Conservation (phyloP, 2,888 invertebrate species). For the Cataglyphis cursor region DNA sequence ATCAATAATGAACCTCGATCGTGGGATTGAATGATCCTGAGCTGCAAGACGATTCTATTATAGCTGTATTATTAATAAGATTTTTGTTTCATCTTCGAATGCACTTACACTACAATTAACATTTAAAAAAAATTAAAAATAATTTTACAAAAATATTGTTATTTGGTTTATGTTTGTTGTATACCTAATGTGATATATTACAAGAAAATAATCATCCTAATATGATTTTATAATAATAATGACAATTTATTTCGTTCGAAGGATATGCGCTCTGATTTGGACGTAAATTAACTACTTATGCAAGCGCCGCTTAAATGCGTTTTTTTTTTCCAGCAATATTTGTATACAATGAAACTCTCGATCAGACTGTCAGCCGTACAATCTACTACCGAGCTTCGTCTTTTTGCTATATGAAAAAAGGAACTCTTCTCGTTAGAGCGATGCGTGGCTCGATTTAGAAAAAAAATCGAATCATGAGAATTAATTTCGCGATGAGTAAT, state of each 20-base stretch:
- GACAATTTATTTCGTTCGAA: background rate
- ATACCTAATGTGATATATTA: background rate
- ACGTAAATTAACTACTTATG: background rate
- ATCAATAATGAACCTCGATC: conserved; percentile 4
- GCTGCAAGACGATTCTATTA: background rate
- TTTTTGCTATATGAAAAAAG: background rate
- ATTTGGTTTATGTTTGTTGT: background rate
- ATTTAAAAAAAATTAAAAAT: too few species aligned
- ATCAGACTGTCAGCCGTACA: conserved; percentile 48
- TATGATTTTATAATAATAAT: background rate
- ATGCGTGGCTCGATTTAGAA: background rate
- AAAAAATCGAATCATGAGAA: background rate
- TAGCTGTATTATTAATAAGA: background rate
- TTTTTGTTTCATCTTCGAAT: background rate
- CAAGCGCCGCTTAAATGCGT: background rate
- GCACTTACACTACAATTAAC: background rate
- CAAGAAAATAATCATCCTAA: background rate
- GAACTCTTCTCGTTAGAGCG: background rate
- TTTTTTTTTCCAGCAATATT: conserved; percentile 39
- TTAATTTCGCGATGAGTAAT: background rate
- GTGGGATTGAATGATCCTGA: background rate
- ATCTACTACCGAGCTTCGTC: background rate
- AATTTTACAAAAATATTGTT: background rate
- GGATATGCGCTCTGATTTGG: background rate
- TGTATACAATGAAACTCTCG: conserved; percentile 63